A percentile compares a stretch with the other conserved stretches of the same genome.
Evolutionary conservation across 2,888 invertebrate species (phyloP).

Genomic region (Tipula unca): DNA sequence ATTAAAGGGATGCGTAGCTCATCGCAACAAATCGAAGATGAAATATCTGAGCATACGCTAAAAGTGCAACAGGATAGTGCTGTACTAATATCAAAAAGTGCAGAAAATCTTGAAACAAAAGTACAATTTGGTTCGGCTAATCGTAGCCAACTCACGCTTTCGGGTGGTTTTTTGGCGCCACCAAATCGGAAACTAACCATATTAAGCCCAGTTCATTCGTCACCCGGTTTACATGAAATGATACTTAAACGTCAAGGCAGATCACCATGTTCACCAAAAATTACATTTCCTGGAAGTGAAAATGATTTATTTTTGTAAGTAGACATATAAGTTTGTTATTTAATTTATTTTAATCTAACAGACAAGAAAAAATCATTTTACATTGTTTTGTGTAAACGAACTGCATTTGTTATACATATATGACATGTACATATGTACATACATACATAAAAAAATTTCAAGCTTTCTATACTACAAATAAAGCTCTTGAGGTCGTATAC

Average conservation of each 20-base stretch:
- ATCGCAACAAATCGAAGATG: conserved; percentile 41
- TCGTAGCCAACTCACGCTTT: conserved; percentile 40
- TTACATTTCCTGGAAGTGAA: conserved; percentile 41
- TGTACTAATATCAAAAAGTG: conserved; percentile 41
- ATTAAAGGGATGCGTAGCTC: conserved; percentile 41
- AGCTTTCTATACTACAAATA: not conserved
- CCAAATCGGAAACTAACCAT: conserved; percentile 59
- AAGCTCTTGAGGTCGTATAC: not conserved
- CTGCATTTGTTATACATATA: not conserved
- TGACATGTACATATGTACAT: not conserved
- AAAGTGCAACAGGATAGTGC: conserved; percentile 19
- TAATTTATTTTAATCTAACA: not conserved
- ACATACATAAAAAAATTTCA: too few species aligned
- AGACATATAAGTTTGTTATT: not conserved
- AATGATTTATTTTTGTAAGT: conserved; percentile 41
- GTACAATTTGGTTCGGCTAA: conserved; percentile 30
- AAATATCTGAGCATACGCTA: conserved; percentile 22
- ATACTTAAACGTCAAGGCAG: conserved; percentile 39
- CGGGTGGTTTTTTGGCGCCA: conserved; percentile 40
- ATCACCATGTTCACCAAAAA: conserved; percentile 40
- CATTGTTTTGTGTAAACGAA: not conserved
- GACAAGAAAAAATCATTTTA: not conserved
- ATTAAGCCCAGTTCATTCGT: conserved; percentile 62
- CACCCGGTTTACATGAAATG: conserved; percentile 49
- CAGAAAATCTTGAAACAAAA: conserved; percentile 38